These are phyloP conservation scores for Drosophila stalkeri DNA, from an alignment of 2,888 invertebrate species.

Conservation along the genomic window DNA sequence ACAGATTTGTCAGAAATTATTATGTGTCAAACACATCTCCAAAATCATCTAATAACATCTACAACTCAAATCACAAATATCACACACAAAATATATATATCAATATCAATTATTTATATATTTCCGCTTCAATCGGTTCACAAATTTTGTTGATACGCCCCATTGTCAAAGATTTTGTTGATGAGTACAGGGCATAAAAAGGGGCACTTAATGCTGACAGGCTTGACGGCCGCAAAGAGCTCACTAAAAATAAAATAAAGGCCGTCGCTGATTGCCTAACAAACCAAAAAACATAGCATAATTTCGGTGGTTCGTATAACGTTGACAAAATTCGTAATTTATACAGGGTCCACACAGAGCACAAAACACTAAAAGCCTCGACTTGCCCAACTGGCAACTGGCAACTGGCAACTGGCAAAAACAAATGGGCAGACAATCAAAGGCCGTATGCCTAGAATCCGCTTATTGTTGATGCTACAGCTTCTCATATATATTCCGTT, in stretches of 20 bases:
- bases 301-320: conserved; percentile 49
- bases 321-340: conserved; percentile 62
- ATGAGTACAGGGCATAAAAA: conserved; percentile 19
- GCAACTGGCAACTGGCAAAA: too few relatives aligned
- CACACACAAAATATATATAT: not conserved
- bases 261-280: conserved; percentile 72
- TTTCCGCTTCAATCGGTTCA: not conserved
- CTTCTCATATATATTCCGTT: not conserved
- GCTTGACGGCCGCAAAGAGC: conserved; percentile 54
- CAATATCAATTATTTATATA: conserved; percentile 7
- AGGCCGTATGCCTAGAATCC: conserved; percentile 35
- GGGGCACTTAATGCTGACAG: conserved; percentile 59
- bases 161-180: not conserved
- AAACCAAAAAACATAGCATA: conserved; percentile 66
- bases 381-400: conserved; percentile 3
- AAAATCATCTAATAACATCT: not conserved
- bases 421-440: conserved; percentile 61
- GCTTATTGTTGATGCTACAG: conserved; percentile 36
- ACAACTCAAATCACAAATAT: not conserved
- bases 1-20: too few relatives aligned
- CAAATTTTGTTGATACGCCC: not conserved
- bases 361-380: conserved; percentile 30
- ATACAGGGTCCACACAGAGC: conserved; percentile 33
- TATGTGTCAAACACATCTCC: too few relatives aligned
- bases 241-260: conserved; percentile 73